Evolutionary conservation across 2,888 invertebrate genomes (phyloP).

Genomic region (Drosophila acutilabella): DNA sequence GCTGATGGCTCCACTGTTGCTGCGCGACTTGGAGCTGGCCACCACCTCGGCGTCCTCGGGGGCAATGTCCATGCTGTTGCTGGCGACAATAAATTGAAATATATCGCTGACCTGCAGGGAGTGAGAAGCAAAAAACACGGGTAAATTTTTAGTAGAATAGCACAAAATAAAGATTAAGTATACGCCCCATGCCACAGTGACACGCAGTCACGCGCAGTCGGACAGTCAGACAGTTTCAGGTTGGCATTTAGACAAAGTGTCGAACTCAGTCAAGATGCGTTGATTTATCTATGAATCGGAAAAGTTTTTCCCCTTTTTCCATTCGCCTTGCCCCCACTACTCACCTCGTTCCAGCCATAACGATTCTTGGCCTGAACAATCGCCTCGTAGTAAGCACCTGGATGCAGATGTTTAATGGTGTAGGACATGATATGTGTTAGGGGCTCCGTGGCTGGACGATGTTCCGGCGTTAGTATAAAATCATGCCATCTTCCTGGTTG

Average conservation of each 20-base stretch:
- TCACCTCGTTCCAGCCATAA: conserved; percentile 90
- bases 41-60: conserved; percentile 85
- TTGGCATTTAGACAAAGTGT: conserved; percentile 41
- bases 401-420: conserved; percentile 88
- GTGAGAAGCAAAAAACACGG: background rate
- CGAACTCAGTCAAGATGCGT: conserved; percentile 35
- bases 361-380: conserved; percentile 91
- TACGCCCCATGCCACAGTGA: conserved; percentile 13
- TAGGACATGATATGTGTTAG: conserved; percentile 88
- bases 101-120: conserved; percentile 88
- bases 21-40: conserved; percentile 85
- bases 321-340: conserved; percentile 23
- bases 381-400: conserved; percentile 90
- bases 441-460: conserved; percentile 85
- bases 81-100: conserved; percentile 88
- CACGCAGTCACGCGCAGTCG: background rate
- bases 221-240: background rate
- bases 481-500: conserved; percentile 90
- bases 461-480: conserved; percentile 85
- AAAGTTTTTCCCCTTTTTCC: background rate
- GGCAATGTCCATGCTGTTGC: conserved; percentile 82
- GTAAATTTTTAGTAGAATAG: conserved; percentile 22
- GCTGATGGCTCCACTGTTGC: conserved; percentile 73
- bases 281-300: conserved; percentile 45
- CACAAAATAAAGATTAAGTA: conserved; percentile 65